phyloP scores from a whole-genome alignment of 2,888 invertebrate genomes.

The Oithona nana region DNA sequence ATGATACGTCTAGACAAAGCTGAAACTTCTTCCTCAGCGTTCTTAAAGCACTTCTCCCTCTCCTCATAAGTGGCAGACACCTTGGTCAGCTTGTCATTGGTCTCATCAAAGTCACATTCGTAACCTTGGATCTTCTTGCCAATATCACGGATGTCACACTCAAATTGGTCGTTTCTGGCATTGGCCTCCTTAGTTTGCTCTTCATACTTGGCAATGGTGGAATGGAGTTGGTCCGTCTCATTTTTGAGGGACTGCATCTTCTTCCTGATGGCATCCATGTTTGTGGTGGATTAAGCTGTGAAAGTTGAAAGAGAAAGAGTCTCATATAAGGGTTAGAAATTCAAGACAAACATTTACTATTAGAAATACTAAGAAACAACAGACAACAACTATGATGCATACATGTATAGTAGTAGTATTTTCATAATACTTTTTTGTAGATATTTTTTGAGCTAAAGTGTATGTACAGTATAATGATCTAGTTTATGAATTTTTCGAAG shows the following conservation, averaged over 20 bases:
- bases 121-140: constrained; percentile 15
- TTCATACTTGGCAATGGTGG: constrained; percentile 15
- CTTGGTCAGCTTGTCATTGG: constrained; percentile 17
- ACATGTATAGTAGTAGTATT: too few relatives aligned
- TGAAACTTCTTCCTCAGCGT: constrained; percentile 15
- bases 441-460: too few relatives aligned
- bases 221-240: constrained; percentile 11
- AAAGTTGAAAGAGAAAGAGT: too few relatives aligned
- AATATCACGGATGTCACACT: constrained; percentile 17
- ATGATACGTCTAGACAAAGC: constrained; percentile 15
- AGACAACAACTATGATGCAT: too few relatives aligned
- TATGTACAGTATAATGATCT: too few relatives aligned
- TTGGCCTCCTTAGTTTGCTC: constrained; percentile 6
- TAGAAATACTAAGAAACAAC: too few relatives aligned
- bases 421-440: too few relatives aligned
- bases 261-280: constrained; percentile 17
- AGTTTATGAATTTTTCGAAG: too few relatives aligned
- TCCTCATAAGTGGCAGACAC: constrained; percentile 11
- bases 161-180: constrained; percentile 15
- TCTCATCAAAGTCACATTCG: constrained; percentile 16
- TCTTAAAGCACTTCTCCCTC: constrained; percentile 16
- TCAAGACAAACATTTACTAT: too few relatives aligned
- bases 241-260: constrained; percentile 17
- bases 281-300: too few relatives aligned
- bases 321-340: too few relatives aligned